phyloP scores from a whole-genome alignment of 2,113 vertebrate species.

The Grammomys dolichurus region DNA sequence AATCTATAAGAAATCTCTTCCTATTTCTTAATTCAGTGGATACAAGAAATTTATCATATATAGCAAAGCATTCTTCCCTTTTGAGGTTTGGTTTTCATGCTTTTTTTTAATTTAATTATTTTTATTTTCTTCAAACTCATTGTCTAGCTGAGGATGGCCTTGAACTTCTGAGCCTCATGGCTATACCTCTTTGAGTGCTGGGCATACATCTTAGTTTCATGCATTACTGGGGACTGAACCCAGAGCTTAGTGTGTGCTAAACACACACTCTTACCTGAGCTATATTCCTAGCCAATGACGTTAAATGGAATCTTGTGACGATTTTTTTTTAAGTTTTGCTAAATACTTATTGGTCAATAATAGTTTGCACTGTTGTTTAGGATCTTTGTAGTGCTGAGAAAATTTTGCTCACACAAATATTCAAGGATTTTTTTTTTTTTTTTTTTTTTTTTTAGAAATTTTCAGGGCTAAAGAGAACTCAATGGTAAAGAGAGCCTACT shows the following conservation, averaged over 20 bases:
- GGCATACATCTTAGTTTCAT: not conserved
- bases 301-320: slow-evolving; percentile 34
- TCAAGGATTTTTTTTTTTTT: slow-evolving; percentile 11
- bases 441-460: not conserved
- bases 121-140: not conserved
- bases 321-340: slow-evolving; percentile 21
- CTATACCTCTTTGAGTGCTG: not conserved
- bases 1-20: not conserved
- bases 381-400: not conserved
- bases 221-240: not conserved
- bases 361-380: slow-evolving; percentile 50
- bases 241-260: not conserved
- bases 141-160: not conserved
- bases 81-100: not conserved
- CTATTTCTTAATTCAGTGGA: slow-evolving; percentile 10
- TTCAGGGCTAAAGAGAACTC: not conserved
- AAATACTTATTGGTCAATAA: not conserved
- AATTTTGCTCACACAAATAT: not conserved
- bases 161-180: not conserved
- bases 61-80: not conserved
- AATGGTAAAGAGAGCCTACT: not conserved
- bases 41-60: not conserved
- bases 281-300: not conserved
- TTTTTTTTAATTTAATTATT: not conserved
- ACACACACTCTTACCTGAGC: not conserved